These are phyloP conservation scores for Vespertilio murinus DNA, from an alignment of 2,797 vertebrate species.

Conservation along the genomic window DNA sequence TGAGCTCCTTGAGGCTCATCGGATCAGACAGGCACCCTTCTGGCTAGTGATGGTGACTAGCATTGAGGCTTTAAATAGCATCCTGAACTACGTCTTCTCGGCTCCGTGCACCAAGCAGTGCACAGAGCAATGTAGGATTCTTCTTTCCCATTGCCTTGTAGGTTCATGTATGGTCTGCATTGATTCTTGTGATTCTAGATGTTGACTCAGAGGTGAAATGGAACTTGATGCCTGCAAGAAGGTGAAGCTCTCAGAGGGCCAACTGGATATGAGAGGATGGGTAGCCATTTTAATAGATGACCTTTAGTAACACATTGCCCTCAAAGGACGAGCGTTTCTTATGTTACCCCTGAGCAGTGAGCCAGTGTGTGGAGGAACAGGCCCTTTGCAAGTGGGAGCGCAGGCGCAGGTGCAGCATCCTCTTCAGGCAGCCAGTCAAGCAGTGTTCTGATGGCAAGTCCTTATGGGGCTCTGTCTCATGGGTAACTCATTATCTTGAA, in stretches of 20 bases:
- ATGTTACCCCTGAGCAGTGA: neutral
- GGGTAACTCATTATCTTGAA: constrained; percentile 49
- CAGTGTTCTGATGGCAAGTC: neutral
- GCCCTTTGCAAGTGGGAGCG: neutral
- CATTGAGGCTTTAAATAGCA: constrained; percentile 61
- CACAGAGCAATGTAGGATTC: neutral
- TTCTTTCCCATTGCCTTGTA: constrained; percentile 30
- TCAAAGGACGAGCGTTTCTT: constrained; percentile 19
- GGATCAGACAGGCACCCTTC: constrained; percentile 68
- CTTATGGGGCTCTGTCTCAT: constrained; percentile 22
- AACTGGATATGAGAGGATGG: constrained; percentile 17
- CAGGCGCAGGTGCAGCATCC: neutral
- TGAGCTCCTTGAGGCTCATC: constrained; percentile 64
- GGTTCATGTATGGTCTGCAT: constrained; percentile 15
- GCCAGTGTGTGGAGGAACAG: neutral
- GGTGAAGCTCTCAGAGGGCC: constrained; percentile 35
- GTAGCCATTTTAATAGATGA: neutral
- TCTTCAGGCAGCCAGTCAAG: constrained; percentile 40
- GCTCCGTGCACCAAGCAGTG: neutral
- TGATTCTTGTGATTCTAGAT: neutral
- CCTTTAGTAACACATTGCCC: constrained; percentile 9
- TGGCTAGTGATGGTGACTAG: constrained; percentile 65
- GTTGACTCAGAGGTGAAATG: constrained; percentile 48
- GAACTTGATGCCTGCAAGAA: constrained; percentile 46
- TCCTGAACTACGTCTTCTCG: constrained; percentile 11